Base-by-base conservation (phyloP, 1,140 invertebrate species). In the Neocloeon triangulifer region DNA sequence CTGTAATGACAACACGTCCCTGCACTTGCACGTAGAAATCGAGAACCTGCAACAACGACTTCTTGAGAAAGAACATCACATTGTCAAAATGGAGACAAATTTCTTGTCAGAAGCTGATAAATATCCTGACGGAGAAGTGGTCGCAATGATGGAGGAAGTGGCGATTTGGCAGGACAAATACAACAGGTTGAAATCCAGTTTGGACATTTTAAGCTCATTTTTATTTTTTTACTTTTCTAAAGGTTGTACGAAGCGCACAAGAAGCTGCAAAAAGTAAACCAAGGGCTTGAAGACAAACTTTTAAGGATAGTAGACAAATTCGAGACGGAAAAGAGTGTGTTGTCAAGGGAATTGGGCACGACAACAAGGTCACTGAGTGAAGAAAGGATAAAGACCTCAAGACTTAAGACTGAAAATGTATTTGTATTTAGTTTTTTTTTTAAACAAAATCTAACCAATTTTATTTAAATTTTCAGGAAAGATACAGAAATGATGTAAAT, bases 401-500 rank as follows among this genome's bases (percentile, higher is more conserved):
- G 81, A 45, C 56, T 92, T 39, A 77, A 82, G 36, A 73, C 85
- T 49, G 85, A 92, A 65, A 91, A 88, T 68, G 85, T 89, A 59
- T 69, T 69, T 62, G 26, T 28, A 22, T 14, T n/a, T 23, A 23
- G 8, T n/a, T 9, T 23, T 23, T 23, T 23, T 6, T 4, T n/a
- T 12, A 25, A 25, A 25, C 2, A 12, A n/a, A 14, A 25, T 25
- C 14, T 4, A 25, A n/a, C 2, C 6, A 3, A 25, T 19, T 33
- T 28, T 36, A 40, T 33, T 41, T 47, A 48, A n/a, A n/a, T n/a
- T 64, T 61, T 18, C 58, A 92, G 86, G 85, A 91, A 48, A 69
- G 81, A 43, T 92, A 89, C 55, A 75, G 84, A 56, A 84, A 77
- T 53, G 89, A 95, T 55, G 85, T 92, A 44, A 86, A 80, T 53